Percentiles rank a stretch among this genome's conserved stretches.
phyloP scores from a whole-genome alignment of 2,797 vertebrate species.

The Microcaecilia unicolor region DNA sequence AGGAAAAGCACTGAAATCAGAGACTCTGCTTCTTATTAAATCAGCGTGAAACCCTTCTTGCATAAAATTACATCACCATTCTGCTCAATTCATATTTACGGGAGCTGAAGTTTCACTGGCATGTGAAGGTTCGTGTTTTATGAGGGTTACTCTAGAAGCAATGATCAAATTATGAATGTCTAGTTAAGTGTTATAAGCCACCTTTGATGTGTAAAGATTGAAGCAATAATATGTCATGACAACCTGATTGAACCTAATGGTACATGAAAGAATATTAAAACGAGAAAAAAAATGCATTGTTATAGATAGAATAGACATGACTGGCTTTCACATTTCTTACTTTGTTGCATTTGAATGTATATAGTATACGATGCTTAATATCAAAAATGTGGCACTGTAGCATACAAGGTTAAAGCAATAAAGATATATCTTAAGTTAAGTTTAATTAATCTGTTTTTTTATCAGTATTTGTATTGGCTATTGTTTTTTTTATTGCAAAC shows the following conservation, averaged over 20 bases:
- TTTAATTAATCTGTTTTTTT: too few species aligned
- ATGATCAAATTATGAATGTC: conserved; percentile 25
- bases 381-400: too few species aligned
- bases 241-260: too few species aligned
- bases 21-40: too few species aligned
- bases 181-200: conserved; percentile 4
- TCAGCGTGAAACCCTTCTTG: conserved; percentile 3
- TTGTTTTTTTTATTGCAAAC: too few species aligned
- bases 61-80: conserved; percentile 9
- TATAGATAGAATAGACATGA: neutral
- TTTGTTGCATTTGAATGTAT: too few species aligned
- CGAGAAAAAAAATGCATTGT: neutral
- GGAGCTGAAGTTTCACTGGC: conserved; percentile 1
- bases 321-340: too few species aligned
- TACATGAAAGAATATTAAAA: neutral
- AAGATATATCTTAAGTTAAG: too few species aligned
- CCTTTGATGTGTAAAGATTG: conserved; percentile 8
- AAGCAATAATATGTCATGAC: conserved; percentile 3
- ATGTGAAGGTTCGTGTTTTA: conserved; percentile 13
- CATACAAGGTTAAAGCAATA: too few species aligned
- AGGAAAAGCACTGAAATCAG: too few species aligned
- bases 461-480: too few species aligned
- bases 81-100: conserved; percentile 10
- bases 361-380: too few species aligned
- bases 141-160: conserved; percentile 14